Conservation (phyloP, 1,140 invertebrate genomes). For the Lasioglossum albipes region DNA sequence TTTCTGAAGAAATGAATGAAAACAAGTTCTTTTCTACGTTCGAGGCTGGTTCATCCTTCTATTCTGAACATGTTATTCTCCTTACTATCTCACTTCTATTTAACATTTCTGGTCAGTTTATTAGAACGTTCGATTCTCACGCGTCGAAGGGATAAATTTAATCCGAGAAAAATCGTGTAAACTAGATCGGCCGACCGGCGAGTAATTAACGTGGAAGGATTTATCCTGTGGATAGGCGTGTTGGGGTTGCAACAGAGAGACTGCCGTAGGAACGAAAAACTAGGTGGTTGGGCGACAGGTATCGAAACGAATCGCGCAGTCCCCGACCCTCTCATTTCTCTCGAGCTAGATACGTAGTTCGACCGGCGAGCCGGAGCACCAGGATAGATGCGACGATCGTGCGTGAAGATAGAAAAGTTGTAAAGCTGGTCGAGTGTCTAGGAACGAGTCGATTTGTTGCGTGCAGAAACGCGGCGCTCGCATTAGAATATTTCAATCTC, state of each 20-base stretch:
- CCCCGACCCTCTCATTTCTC: constrained; percentile 14
- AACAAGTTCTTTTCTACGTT: too few relatives aligned
- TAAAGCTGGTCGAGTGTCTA: constrained; percentile 52
- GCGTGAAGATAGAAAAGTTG: constrained; percentile 71
- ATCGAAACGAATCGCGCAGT: constrained; percentile 16
- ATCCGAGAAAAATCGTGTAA: not conserved
- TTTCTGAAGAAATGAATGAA: too few relatives aligned
- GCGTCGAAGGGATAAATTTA: not conserved
- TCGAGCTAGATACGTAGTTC: constrained; percentile 26
- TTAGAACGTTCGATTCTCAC: not conserved
- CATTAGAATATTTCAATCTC: constrained; percentile 46
- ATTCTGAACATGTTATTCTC: too few relatives aligned
- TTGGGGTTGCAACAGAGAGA: not conserved
- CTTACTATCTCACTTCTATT: too few relatives aligned
- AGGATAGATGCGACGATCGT: constrained; percentile 67
- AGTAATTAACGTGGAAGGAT: not conserved
- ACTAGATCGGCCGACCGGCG: not conserved
- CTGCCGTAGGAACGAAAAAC: not conserved
- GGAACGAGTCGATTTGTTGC: constrained; percentile 43
- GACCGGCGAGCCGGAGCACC: constrained; percentile 3
- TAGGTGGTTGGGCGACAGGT: not conserved
- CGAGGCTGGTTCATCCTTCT: too few relatives aligned
- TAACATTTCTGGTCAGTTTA: too few relatives aligned
- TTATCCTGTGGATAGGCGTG: not conserved
- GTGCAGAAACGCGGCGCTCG: constrained; percentile 33